Evolutionary conservation across 2,888 invertebrate species (phyloP).

Genomic region (Crocallis elinguaria): DNA sequence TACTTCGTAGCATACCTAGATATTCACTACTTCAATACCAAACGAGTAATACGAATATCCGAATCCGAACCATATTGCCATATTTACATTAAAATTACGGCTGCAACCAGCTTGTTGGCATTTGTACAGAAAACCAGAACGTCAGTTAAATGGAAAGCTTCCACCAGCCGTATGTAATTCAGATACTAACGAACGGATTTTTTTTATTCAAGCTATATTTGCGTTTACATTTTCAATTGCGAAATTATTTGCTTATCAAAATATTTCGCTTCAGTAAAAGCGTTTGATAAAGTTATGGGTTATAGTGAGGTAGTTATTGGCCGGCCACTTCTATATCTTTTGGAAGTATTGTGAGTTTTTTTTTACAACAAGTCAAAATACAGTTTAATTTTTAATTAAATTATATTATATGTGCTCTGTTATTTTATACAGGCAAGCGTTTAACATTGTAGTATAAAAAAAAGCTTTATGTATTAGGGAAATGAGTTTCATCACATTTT

Average conservation of each 20-base stretch:
- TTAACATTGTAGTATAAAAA: no score
- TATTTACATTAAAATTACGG: slow-evolving; percentile 1
- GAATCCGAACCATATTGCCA: neutral
- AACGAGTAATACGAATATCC: no score
- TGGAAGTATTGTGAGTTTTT: neutral
- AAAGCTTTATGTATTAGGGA: no score
- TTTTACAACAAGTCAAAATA: no score
- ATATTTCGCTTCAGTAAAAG: slow-evolving; percentile 57
- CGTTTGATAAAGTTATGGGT: no score
- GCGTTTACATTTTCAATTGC: slow-evolving; percentile 47
- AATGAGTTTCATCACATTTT: no score
- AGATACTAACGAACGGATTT: slow-evolving; percentile 31
- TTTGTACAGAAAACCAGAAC: neutral
- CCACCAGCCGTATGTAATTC: slow-evolving; percentile 18
- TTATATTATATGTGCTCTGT: no score
- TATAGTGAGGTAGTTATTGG: neutral
- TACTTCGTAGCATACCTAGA: no score
- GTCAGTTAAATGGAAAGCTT: slow-evolving; percentile 9
- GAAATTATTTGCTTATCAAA: slow-evolving; percentile 58
- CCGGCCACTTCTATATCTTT: neutral
- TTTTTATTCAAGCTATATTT: slow-evolving; percentile 32
- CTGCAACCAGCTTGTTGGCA: neutral
- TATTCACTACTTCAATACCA: no score
- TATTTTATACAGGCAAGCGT: no score
- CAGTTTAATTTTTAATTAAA: no score